phyloP scores from a whole-genome alignment of 2,888 invertebrate genomes.

The Celastrina argiolus region DNA sequence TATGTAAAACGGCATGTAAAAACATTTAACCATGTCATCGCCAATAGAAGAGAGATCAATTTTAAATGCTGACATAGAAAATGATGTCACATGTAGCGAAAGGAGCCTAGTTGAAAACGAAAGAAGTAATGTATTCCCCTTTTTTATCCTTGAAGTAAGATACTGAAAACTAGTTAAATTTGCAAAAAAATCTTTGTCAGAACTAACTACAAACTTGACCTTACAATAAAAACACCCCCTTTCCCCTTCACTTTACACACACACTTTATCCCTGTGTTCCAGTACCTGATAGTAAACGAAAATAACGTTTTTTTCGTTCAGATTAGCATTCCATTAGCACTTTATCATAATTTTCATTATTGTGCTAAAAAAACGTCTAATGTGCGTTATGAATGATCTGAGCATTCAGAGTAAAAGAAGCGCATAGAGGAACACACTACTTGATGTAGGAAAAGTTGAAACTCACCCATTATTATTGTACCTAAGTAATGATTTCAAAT shows the following conservation, averaged over 20 bases:
- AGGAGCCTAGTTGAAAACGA: constrained; percentile 58
- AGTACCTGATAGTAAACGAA: no score
- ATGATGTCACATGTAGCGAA: constrained; percentile 61
- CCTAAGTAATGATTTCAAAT: no score
- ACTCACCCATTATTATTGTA: no score
- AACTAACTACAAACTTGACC: constrained; percentile 1
- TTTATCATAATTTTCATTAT: no score
- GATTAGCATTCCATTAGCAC: no score
- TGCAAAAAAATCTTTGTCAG: neutral
- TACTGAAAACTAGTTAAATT: neutral
- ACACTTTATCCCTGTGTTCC: no score
- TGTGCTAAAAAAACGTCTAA: no score
- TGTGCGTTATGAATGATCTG: no score
- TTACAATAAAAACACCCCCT: constrained; percentile 2
- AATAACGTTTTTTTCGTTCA: no score
- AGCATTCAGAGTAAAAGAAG: no score
- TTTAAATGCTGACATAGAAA: constrained; percentile 64
- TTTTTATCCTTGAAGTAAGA: neutral
- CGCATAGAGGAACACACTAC: no score
- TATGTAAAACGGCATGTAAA: constrained; percentile 35
- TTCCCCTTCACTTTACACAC: neutral
- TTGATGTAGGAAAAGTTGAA: no score
- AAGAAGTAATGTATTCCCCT: constrained; percentile 44
- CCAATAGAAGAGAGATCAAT: constrained; percentile 65
- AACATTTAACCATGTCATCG: constrained; percentile 54